Base-by-base conservation (phyloP, 2,888 invertebrate genomes). In the Pterostichus madidus region DNA sequence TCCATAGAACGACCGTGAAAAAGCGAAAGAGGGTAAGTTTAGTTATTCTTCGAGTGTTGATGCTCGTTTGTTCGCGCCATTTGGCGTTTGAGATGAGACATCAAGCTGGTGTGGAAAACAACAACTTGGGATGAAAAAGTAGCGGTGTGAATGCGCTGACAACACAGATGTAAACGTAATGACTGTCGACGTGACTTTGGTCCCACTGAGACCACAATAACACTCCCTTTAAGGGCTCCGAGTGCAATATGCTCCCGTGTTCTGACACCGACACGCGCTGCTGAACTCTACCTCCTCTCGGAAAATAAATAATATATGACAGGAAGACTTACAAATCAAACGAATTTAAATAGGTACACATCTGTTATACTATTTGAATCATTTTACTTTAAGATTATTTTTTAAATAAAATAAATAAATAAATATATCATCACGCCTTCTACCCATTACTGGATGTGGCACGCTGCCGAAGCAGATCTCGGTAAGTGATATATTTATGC, bases 161-260 rank as follows among this genome's bases (percentile, higher is more conserved):
- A 80, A 52, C 80, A 80, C 80, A 81, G 75, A 75, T 81, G 81
- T 81, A 75, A 81, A 56, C 59, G 49, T 75, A 81, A 81, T 61
- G 81, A 75, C 75, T 59, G 59, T 13, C 59, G 75, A 75, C 75
- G 75, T 59, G 59, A 61, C 64, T 81, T 73, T 24, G 46, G 81
- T 81, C 81, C 81, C 81, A 31, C 10, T 46, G 81, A 53, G 81
- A 75, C 81, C 81, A 56, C 81, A 81, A 56, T 59, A 71, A 68
- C 52, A 68, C 52, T 44, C 68, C 68, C 79, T 46, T 52, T 78
- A 78, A 61, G 56, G 49, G 78, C 78, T 15, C 31, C 61, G 59
- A 61, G 13, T 78, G 78, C 78, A 78, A 78, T 61, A 78, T 78
- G 78, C 44, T 59, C 10, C 46, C 77, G 59, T 49, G n/a, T 49